Conservation (phyloP, 64 coral and sea anemone species). For the Platygyra sinensis region DNA sequence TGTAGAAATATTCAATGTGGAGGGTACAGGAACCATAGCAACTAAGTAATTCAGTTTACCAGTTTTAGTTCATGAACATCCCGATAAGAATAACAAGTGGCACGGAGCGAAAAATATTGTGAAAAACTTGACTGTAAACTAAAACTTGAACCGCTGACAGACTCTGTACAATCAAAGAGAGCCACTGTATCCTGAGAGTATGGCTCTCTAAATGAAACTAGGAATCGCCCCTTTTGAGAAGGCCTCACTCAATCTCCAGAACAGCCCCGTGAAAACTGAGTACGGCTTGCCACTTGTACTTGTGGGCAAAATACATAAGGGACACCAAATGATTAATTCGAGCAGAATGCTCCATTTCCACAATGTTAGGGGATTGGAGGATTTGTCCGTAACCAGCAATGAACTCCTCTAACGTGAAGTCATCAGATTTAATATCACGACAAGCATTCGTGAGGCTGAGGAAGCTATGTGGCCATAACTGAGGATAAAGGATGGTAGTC, state of each 20-base stretch:
- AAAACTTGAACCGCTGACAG: too few species aligned
- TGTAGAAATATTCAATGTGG: too few species aligned
- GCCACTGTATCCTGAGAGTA: neutral
- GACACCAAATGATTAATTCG: slow-evolving; percentile 49
- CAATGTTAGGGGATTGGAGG: slow-evolving; percentile 1
- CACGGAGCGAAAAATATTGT: too few species aligned
- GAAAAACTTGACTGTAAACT: too few species aligned
- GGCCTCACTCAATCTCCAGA: slow-evolving; percentile 44
- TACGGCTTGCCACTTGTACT: slow-evolving; percentile 48
- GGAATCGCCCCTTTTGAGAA: slow-evolving; percentile 37
- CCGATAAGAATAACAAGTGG: neutral
- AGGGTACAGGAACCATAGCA: too few species aligned
- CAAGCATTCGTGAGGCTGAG: slow-evolving; percentile 25
- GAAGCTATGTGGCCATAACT: slow-evolving; percentile 55
- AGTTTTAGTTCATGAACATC: neutral
- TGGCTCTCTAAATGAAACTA: slow-evolving; percentile 51
- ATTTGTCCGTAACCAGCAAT: slow-evolving; percentile 54
- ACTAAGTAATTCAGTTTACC: slow-evolving; percentile 3
- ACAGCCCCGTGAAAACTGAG: slow-evolving; percentile 50
- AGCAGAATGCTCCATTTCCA: neutral
- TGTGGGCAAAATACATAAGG: slow-evolving; percentile 41
- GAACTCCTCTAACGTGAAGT: slow-evolving; percentile 44
- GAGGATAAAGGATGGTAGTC: slow-evolving; percentile 24
- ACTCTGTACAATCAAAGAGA: too few species aligned
- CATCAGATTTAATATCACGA: slow-evolving; percentile 50